phyloP scores from a whole-genome alignment of 1,140 invertebrate genomes.

The Vollenhovia emeryi region DNA sequence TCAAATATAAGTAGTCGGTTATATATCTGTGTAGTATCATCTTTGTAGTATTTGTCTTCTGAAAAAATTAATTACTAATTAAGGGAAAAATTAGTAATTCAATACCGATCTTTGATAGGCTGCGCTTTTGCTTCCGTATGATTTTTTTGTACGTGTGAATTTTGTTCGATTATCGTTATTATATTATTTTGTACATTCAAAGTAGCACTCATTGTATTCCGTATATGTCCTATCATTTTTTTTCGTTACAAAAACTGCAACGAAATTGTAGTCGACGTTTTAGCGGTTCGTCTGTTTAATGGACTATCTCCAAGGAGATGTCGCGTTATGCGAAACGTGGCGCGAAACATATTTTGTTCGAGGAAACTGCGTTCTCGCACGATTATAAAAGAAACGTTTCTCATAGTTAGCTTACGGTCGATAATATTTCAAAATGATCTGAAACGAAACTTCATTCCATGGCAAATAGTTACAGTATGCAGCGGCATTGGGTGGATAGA shows the following conservation, averaged over 20 bases:
- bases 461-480: not conserved
- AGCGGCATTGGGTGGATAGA: slow-evolving; percentile 11
- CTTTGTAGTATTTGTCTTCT: not conserved
- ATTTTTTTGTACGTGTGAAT: not conserved
- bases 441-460: slow-evolving; percentile 24
- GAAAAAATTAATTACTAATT: no score
- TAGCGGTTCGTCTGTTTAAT: not conserved
- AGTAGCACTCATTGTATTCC: not conserved
- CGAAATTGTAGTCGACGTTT: slow-evolving; percentile 15
- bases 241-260: not conserved
- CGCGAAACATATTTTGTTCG: not conserved
- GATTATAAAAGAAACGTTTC: slow-evolving; percentile 1
- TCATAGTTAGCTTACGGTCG: slow-evolving; percentile 32
- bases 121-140: not conserved
- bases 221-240: slow-evolving; percentile 13
- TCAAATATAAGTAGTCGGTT: not conserved
- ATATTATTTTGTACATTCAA: not conserved
- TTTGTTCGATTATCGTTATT: slow-evolving; percentile 2
- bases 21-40: no score
- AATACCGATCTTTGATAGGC: no score
- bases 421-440: slow-evolving; percentile 52
- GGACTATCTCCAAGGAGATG: not conserved
- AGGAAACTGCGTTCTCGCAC: not conserved
- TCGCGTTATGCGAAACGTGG: not conserved
- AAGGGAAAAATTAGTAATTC: no score